Evolutionary conservation across 2,797 vertebrate species (phyloP).

Genomic region (Lycodopsis pacificus): DNA sequence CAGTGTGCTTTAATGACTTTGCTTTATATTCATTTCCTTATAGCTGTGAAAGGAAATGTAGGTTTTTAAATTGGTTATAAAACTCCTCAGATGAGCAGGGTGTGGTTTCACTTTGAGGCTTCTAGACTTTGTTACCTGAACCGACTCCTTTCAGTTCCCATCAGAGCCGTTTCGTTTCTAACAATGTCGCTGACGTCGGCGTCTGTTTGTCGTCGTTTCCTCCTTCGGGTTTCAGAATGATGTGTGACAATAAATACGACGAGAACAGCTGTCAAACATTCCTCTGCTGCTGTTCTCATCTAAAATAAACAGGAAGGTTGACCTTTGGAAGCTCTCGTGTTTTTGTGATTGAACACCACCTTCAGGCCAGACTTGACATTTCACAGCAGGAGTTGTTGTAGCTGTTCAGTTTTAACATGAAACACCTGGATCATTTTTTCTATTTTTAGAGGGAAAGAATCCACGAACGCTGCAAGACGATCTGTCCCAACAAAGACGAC

Average conservation of each 20-base stretch:
- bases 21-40: background rate
- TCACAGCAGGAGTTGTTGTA: background rate
- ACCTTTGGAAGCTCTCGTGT: background rate
- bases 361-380: background rate
- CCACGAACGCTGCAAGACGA: conserved; percentile 92
- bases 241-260: background rate
- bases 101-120: background rate
- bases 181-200: background rate
- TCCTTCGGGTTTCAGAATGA: conserved; percentile 6
- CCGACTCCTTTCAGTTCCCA: background rate
- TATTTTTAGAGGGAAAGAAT: conserved; percentile 91
- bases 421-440: background rate
- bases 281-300: background rate
- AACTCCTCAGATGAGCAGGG: background rate
- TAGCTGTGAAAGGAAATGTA: background rate
- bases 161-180: background rate
- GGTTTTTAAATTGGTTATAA: background rate
- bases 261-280: background rate
- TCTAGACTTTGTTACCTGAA: background rate
- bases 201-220: background rate
- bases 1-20: too few relatives aligned
- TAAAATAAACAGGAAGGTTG: background rate
- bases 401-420: background rate
- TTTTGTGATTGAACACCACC: background rate
- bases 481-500: conserved; percentile 92